phyloP scores from a whole-genome alignment of 2,888 invertebrate genomes.

The Melieria omissa region DNA sequence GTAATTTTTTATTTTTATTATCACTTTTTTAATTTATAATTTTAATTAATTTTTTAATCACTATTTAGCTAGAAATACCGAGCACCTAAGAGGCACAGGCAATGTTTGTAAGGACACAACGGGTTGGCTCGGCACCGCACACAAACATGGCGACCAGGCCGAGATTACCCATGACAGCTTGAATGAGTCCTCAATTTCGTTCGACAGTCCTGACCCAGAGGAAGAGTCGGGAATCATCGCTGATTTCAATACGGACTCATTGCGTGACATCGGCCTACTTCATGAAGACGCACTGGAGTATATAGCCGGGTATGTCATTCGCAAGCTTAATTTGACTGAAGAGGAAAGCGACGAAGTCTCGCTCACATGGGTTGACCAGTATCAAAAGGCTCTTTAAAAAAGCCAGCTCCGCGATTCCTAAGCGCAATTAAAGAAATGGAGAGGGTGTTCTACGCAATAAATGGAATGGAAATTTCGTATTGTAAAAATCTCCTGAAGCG shows the following conservation, averaged over 20 bases:
- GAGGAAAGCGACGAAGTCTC: background rate
- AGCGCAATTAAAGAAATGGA: conserved; percentile 13
- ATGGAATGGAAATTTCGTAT: background rate
- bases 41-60: background rate
- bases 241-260: background rate
- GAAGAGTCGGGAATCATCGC: background rate
- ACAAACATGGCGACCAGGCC: no score
- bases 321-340: background rate
- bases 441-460: background rate
- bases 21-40: background rate
- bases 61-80: background rate
- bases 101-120: background rate
- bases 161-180: no score
- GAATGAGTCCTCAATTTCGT: no score
- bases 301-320: conserved; percentile 14
- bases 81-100: background rate
- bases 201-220: background rate
- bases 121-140: no score
- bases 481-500: conserved; percentile 1
- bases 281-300: conserved; percentile 14
- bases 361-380: conserved; percentile 16
- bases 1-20: background rate
- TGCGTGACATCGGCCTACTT: background rate
- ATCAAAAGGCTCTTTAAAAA: conserved; percentile 15
- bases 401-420: conserved; percentile 1